These are phyloP conservation scores for Elegia similella DNA, from an alignment of 2,888 invertebrate genomes.

Conservation along the genomic window DNA sequence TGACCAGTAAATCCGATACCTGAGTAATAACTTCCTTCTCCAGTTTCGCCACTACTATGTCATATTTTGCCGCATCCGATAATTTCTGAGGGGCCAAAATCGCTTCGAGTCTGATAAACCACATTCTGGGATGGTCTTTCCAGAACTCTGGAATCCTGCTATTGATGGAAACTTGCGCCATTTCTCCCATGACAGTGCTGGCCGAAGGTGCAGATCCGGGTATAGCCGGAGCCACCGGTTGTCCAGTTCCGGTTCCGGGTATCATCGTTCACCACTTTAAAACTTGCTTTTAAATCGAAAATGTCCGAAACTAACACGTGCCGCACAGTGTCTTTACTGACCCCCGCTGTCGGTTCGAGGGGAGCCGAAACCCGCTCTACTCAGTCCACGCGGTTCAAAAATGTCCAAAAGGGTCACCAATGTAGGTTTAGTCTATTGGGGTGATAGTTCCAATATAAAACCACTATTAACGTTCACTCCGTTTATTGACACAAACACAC, in stretches of 20 bases:
- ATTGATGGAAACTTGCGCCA: conserved; percentile 2
- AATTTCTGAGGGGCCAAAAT: conserved; percentile 4
- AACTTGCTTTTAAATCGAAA: too few species aligned
- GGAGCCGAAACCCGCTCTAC: neutral
- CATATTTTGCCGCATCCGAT: neutral
- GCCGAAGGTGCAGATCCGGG: too few species aligned
- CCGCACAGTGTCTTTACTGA: too few species aligned
- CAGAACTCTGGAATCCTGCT: conserved; percentile 6
- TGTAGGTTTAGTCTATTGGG: too few species aligned
- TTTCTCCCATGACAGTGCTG: neutral
- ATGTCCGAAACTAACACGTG: too few species aligned
- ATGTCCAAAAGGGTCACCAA: neutral
- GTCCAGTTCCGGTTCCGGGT: too few species aligned
- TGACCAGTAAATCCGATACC: conserved; percentile 2
- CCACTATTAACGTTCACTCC: too few species aligned
- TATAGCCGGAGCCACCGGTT: too few species aligned
- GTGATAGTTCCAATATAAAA: too few species aligned
- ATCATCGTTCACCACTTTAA: too few species aligned
- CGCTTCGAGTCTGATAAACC: neutral
- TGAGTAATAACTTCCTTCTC: neutral
- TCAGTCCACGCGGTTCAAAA: neutral
- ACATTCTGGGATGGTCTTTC: neutral
- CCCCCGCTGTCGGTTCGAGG: neutral
- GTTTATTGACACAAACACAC: too few species aligned
- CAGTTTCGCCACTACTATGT: conserved; percentile 1